These are phyloP conservation scores for Noctua janthe DNA, from an alignment of 2,888 invertebrate genomes.

Conservation along the genomic window DNA sequence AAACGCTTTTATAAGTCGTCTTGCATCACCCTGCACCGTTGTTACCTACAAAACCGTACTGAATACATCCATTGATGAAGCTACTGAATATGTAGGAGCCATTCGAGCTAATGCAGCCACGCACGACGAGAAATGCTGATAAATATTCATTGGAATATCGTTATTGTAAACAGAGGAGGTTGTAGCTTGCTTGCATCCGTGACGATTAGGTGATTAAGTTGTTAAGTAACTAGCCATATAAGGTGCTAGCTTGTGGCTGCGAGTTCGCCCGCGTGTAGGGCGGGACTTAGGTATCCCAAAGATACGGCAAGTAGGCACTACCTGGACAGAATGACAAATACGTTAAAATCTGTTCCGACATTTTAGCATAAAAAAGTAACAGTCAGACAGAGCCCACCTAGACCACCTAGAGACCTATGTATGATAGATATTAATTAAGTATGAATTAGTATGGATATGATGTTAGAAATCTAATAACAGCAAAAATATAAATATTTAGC, in stretches of 20 bases:
- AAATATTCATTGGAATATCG: conserved; percentile 58
- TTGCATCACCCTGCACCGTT: conserved; percentile 55
- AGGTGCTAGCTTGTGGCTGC: not conserved
- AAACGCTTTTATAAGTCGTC: conserved; percentile 33
- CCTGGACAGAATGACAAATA: not conserved
- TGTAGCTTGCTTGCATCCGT: conserved; percentile 23
- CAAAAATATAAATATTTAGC: no score
- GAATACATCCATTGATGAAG: conserved; percentile 61
- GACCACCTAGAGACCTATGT: no score
- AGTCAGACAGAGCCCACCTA: not conserved
- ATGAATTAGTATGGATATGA: not conserved
- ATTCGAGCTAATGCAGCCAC: conserved; percentile 55
- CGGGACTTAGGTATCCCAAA: not conserved
- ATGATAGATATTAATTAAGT: not conserved
- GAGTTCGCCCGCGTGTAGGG: not conserved
- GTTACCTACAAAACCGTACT: conserved; percentile 41
- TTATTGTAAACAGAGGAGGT: conserved; percentile 46
- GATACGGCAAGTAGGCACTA: not conserved
- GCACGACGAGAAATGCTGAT: conserved; percentile 61
- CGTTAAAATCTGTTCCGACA: not conserved
- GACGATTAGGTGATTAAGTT: conserved; percentile 17
- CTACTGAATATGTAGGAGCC: conserved; percentile 60
- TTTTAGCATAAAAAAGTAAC: not conserved
- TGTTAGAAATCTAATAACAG: not conserved
- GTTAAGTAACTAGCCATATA: not conserved